Evolutionary conservation across 2,797 vertebrate genomes (phyloP).

Genomic region (Enteromius unitaeniatus): DNA sequence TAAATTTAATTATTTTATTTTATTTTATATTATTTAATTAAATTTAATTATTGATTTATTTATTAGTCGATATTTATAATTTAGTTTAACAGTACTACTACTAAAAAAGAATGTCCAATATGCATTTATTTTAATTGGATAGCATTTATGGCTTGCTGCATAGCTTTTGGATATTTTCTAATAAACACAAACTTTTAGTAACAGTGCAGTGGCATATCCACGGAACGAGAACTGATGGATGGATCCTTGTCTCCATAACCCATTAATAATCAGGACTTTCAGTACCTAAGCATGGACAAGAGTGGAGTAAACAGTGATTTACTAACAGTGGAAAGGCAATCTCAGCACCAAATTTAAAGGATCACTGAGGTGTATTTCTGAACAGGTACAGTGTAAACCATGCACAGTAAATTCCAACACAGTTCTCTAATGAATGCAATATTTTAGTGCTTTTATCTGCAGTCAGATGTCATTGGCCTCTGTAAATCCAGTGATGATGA

Average conservation of each 20-base stretch:
- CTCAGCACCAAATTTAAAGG: slow-evolving; percentile 31
- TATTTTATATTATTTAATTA: neutral
- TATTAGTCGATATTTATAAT: neutral
- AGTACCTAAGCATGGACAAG: slow-evolving; percentile 29
- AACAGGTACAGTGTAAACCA: neutral
- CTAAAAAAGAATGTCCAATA: neutral
- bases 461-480: neutral
- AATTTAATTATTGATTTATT: neutral
- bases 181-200: slow-evolving; percentile 50
- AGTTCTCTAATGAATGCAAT: neutral
- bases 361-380: neutral
- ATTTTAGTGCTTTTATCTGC: neutral
- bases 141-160: slow-evolving; percentile 48
- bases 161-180: slow-evolving; percentile 56
- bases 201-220: slow-evolving; percentile 48
- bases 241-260: slow-evolving; percentile 48
- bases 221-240: slow-evolving; percentile 58
- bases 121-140: neutral
- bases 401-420: neutral
- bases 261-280: slow-evolving; percentile 58
- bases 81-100: neutral
- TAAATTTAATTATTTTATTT: neutral
- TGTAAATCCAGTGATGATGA: neutral
- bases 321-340: slow-evolving; percentile 15
- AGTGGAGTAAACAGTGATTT: slow-evolving; percentile 38